Percentiles rank a stretch among this genome's conserved stretches.
These are phyloP conservation scores for Microctenopoma lineatum DNA, from an alignment of 2,797 vertebrate species.

Conservation along the genomic window DNA sequence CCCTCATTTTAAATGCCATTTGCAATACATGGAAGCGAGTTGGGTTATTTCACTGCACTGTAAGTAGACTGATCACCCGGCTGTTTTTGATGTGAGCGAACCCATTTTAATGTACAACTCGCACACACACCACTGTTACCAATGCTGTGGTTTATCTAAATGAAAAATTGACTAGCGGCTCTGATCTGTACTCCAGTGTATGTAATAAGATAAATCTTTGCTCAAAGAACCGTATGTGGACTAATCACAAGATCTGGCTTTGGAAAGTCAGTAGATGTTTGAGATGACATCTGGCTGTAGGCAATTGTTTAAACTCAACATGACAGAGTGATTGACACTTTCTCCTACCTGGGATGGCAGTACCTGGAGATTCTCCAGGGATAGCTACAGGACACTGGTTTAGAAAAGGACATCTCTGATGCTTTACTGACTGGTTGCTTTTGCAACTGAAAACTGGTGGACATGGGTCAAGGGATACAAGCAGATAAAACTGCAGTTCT, in stretches of 20 bases:
- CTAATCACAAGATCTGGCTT: not conserved
- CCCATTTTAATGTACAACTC: not conserved
- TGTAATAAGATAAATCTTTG: not conserved
- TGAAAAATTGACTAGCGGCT: not conserved
- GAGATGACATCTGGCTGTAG: conserved; percentile 3
- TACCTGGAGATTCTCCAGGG: conserved; percentile 36
- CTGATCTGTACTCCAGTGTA: not conserved
- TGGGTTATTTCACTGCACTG: conserved; percentile 10
- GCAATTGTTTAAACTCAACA: conserved; percentile 28
- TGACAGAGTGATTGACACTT: conserved; percentile 46
- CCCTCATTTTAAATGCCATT: conserved; percentile 50
- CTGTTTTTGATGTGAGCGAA: not conserved
- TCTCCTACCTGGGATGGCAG: conserved; percentile 41
- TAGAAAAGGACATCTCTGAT: conserved; percentile 28
- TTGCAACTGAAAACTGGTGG: not conserved
- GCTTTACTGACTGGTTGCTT: not conserved
- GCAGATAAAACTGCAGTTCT: not conserved
- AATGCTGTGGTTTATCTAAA: not conserved
- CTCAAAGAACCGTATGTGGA: not conserved
- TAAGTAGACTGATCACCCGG: not conserved
- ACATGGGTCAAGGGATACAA: not conserved
- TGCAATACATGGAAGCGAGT: conserved; percentile 6
- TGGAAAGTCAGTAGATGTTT: conserved; percentile 13
- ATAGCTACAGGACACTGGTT: conserved; percentile 18
- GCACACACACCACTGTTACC: not conserved